These are phyloP conservation scores for Eumaeus atala DNA, from an alignment of 1,140 invertebrate genomes.

Conservation along the genomic window DNA sequence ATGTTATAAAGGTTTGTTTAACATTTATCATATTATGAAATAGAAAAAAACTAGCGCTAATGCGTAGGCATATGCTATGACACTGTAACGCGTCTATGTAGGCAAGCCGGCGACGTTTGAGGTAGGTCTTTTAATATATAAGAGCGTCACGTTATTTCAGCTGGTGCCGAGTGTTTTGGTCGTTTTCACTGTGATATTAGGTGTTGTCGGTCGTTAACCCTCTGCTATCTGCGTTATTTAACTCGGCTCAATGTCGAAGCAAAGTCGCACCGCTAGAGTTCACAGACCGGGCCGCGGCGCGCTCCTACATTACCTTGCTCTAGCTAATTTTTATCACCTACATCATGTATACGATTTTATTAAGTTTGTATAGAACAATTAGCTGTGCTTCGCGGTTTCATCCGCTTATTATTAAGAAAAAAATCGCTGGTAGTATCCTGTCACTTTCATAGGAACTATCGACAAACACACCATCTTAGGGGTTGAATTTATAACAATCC, in stretches of 20 bases:
- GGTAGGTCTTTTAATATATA: slow-evolving; percentile 38
- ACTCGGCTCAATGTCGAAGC: slow-evolving; percentile 63
- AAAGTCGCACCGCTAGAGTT: slow-evolving; percentile 66
- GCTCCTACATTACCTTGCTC: slow-evolving; percentile 46
- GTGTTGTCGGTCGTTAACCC: slow-evolving; percentile 59
- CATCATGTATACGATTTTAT: background rate
- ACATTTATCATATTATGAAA: too few species aligned
- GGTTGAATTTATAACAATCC: too few species aligned
- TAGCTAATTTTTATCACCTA: slow-evolving; percentile 42
- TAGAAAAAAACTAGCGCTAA: background rate
- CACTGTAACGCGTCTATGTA: background rate
- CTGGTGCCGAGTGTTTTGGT: slow-evolving; percentile 36
- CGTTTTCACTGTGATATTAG: slow-evolving; percentile 60
- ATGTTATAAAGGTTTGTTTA: too few species aligned
- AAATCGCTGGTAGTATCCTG: too few species aligned
- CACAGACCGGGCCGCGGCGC: slow-evolving; percentile 51
- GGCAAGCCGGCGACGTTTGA: slow-evolving; percentile 2
- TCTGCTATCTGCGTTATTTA: slow-evolving; percentile 64
- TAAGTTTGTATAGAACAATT: too few species aligned
- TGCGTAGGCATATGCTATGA: background rate
- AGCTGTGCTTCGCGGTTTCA: too few species aligned
- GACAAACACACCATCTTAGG: too few species aligned
- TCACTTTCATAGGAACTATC: too few species aligned
- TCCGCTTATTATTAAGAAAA: too few species aligned
- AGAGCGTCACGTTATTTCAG: slow-evolving; percentile 33